Conservation (phyloP, 2,113 vertebrate genomes). For the Arizona elegans region DNA sequence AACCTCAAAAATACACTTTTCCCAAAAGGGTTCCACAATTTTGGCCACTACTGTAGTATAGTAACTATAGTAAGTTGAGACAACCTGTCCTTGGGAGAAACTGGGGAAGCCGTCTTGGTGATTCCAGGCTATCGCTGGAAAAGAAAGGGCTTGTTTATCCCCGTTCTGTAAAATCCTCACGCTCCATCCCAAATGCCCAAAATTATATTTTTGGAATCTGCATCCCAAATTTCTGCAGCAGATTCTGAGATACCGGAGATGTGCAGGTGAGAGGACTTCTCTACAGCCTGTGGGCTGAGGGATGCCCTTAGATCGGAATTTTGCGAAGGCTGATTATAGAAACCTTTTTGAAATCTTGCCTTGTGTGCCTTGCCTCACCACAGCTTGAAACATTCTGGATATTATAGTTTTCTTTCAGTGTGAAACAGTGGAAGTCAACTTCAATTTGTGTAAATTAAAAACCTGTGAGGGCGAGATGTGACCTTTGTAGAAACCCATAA, state of each 20-base stretch:
- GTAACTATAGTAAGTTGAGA: too few species aligned
- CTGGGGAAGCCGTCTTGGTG: background rate
- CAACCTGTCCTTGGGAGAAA: background rate
- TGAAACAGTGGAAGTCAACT: conserved; percentile 17
- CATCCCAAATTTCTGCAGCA: background rate
- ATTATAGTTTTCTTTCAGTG: conserved; percentile 29
- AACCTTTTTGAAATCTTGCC: background rate
- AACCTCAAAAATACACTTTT: too few species aligned
- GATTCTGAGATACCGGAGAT: background rate
- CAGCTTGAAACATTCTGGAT: conserved; percentile 10
- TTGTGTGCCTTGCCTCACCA: background rate
- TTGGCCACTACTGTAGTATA: too few species aligned
- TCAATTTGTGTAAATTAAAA: conserved; percentile 36
- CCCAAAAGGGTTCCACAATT: too few species aligned
- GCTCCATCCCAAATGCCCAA: background rate
- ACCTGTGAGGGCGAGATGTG: conserved; percentile 30
- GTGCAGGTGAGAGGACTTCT: background rate
- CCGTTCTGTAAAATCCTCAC: background rate
- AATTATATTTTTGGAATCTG: background rate
- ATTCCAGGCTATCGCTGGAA: background rate
- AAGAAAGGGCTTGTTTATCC: background rate
- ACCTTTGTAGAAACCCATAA: conserved; percentile 20
- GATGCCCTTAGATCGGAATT: background rate
- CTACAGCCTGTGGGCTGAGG: background rate
- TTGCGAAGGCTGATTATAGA: background rate